phyloP scores from a whole-genome alignment of 2,888 invertebrate genomes.

The Cryptus armator region DNA sequence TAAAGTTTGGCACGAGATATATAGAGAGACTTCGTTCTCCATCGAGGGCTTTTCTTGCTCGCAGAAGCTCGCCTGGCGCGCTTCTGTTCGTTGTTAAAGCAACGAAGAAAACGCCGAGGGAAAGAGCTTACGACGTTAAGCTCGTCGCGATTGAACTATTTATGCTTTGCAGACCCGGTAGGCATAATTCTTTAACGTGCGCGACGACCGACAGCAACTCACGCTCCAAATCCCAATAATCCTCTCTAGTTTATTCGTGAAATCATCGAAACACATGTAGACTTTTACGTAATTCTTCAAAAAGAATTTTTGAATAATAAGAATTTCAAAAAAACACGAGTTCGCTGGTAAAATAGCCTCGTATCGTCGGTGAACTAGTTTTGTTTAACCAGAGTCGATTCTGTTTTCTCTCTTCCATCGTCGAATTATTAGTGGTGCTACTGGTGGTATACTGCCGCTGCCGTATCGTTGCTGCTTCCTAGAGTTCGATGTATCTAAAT shows the following conservation, averaged over 20 bases:
- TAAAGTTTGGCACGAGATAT: conserved; percentile 57
- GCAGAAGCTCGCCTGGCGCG: conserved; percentile 20
- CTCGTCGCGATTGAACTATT: conserved; percentile 80
- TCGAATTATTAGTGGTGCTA: conserved; percentile 7
- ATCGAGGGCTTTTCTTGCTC: neutral
- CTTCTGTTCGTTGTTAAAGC: conserved; percentile 59
- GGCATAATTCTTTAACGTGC: conserved; percentile 43
- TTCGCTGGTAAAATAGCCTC: conserved; percentile 13
- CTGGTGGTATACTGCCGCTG: neutral
- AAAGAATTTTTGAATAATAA: conserved; percentile 41
- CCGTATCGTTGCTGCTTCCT: conserved; percentile 40
- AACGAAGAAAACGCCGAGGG: conserved; percentile 43
- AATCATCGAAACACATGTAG: conserved; percentile 43
- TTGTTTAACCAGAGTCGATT: conserved; percentile 6
- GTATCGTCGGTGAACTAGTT: neutral
- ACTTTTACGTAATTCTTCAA: conserved; percentile 50
- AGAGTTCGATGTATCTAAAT: conserved; percentile 50
- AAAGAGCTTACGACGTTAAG: conserved; percentile 75
- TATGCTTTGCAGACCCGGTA: conserved; percentile 66
- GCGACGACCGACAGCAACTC: conserved; percentile 12
- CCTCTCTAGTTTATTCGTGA: conserved; percentile 35
- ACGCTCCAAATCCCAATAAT: conserved; percentile 44
- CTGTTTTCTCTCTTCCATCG: conserved; percentile 23
- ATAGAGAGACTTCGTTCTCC: conserved; percentile 1
- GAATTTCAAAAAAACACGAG: conserved; percentile 11